Evolutionary conservation across 2,113 vertebrate species (phyloP), one percentile per base, ranked within the genome.

Genomic region (Toxotes jaculatrix): DNA sequence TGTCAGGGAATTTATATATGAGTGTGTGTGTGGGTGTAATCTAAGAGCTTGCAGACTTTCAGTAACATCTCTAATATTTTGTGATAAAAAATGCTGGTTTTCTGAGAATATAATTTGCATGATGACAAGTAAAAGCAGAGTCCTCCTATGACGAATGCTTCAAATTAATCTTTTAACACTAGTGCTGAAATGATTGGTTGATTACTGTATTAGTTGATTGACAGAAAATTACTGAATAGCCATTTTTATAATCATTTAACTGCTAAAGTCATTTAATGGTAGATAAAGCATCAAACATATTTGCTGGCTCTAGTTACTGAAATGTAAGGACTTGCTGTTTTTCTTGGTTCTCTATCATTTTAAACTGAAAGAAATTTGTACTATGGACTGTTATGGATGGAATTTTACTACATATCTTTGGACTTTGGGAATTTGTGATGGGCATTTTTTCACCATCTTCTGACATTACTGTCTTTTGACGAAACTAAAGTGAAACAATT

Each of bases 1-100:
- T 64, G 56, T 74, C 4, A 23, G 23, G 16, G 32, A 51, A 82
- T 57, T 57, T 59, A 57, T 55, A 21, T n/a, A 32, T 68, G 77
- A 21, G 34, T 42, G 19, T 40, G 3, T 38, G 66, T 36, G 59
- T 67, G 43, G 1, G 62, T 60, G 43, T 76, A 10, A 47, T 31
- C 13, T 11, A 14, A 61, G 14, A 13, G 51, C 7, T 16, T 71
- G 19, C n/a, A 64, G 4, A 42, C 51, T 66, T 60, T 17, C 8
- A 53, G 6, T 45, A 55, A 36, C 43, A 31, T 42, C 11, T 59
- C 11, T 49, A 1, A 45, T 42, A 23, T 53, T 17, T 42, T 16
- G 47, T 8, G 27, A 4, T 21, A 43, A 19, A 67, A 56, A 42
- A 7, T 32, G 32, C 8, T 47, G 8, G 2, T 27, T 27, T 75